Evolutionary conservation across 2,113 vertebrate genomes (phyloP).

Genomic region (Dolichallabes microphthalmus): DNA sequence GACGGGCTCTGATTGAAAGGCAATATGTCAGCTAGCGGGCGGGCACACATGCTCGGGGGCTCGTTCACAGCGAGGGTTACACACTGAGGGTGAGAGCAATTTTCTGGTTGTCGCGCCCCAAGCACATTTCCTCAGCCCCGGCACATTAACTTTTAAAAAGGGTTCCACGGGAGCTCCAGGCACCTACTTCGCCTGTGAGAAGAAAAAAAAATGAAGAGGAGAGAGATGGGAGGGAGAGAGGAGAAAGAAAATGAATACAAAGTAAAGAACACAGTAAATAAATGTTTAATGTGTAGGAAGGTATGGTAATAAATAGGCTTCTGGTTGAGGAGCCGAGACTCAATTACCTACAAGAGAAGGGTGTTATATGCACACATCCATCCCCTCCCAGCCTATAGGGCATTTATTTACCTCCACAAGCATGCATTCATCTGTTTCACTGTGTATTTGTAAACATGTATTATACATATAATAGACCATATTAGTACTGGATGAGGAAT

Average conservation of each 20-base stretch:
- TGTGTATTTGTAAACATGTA: slow-evolving; percentile 48
- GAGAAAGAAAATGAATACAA: slow-evolving; percentile 58
- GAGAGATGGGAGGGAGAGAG: slow-evolving; percentile 59
- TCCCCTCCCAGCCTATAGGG: slow-evolving; percentile 21
- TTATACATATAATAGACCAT: slow-evolving; percentile 46
- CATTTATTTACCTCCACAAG: slow-evolving; percentile 44
- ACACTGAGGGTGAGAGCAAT: slow-evolving; percentile 83
- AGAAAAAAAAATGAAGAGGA: slow-evolving; percentile 58
- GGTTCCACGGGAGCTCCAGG: slow-evolving; percentile 78
- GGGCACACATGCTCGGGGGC: slow-evolving; percentile 96
- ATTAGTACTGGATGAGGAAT: slow-evolving; percentile 28
- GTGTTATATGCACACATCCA: slow-evolving; percentile 36
- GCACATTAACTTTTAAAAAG: slow-evolving; percentile 89
- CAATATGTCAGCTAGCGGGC: slow-evolving; percentile 96
- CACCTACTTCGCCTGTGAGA: slow-evolving; percentile 62
- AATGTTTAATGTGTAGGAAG: slow-evolving; percentile 56
- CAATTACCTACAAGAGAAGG: slow-evolving; percentile 48
- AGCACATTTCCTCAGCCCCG: slow-evolving; percentile 80
- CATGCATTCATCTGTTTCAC: slow-evolving; percentile 34
- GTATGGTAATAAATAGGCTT: slow-evolving; percentile 55
- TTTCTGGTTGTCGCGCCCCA: slow-evolving; percentile 80
- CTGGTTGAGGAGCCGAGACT: slow-evolving; percentile 49
- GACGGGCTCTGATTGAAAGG: slow-evolving; percentile 98
- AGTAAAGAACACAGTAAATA: slow-evolving; percentile 53
- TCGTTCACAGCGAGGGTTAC: slow-evolving; percentile 91